phyloP scores from a whole-genome alignment of 2,888 invertebrate species.

The Nemurella pictetii region DNA sequence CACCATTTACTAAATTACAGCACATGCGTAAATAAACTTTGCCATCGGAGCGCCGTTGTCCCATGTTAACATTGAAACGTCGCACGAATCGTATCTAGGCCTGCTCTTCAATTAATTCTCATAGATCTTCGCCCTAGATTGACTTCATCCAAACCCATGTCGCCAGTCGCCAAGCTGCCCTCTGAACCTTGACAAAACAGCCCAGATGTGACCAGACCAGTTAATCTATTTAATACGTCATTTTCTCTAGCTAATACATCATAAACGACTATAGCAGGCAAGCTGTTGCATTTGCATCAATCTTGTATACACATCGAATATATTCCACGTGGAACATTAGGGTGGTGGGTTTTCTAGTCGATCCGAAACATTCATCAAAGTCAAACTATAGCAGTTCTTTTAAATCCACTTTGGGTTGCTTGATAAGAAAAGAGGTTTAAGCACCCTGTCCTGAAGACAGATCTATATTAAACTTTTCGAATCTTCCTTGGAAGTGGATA shows the following conservation, averaged over 20 bases:
- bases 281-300: background rate
- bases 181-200: background rate
- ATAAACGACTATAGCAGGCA: background rate
- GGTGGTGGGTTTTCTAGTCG: background rate
- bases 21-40: background rate
- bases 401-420: background rate
- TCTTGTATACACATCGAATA: background rate
- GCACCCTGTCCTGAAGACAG: background rate
- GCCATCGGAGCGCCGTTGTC: no score
- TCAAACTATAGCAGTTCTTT: background rate
- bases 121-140: background rate
- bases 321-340: background rate
- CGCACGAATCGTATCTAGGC: background rate
- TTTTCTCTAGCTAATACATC: background rate
- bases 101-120: background rate
- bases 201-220: slow-evolving; percentile 17
- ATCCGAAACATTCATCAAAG: background rate
- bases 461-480: background rate
- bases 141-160: background rate
- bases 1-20: background rate
- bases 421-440: background rate
- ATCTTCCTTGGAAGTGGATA: background rate
- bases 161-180: background rate
- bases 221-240: slow-evolving; percentile 9
- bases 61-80: no score